Evolutionary conservation across 2,888 invertebrate species (phyloP).

Genomic region (Cephus sareptanus): DNA sequence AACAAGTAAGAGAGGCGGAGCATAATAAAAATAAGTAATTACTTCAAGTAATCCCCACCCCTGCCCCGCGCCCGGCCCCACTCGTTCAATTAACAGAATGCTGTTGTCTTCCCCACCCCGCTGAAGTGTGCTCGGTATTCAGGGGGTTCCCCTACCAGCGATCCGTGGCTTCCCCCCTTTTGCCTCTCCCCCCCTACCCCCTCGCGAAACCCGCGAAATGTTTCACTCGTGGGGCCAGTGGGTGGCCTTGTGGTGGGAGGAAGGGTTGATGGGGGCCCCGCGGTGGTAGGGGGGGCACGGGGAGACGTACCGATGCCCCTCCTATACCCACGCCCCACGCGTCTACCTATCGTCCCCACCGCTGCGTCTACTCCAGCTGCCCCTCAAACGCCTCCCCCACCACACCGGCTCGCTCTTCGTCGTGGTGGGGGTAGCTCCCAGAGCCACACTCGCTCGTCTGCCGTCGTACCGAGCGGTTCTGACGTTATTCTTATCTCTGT

Average conservation of each 20-base stretch:
- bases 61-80: slow-evolving; percentile 40
- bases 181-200: slow-evolving; percentile 32
- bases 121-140: neutral
- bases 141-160: slow-evolving; percentile 25
- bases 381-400: slow-evolving; percentile 12
- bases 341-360: slow-evolving; percentile 24
- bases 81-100: slow-evolving; percentile 64
- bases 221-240: slow-evolving; percentile 55
- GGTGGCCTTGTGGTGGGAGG: slow-evolving; percentile 24
- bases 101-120: slow-evolving; percentile 54
- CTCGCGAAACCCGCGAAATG: slow-evolving; percentile 61
- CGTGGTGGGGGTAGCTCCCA: slow-evolving; percentile 51
- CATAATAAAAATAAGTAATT: slow-evolving; percentile 66
- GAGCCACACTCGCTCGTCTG: slow-evolving; percentile 63
- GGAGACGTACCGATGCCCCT: slow-evolving; percentile 37
- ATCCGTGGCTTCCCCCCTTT: slow-evolving; percentile 8
- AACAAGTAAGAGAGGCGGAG: slow-evolving; percentile 47
- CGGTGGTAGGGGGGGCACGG: slow-evolving; percentile 28
- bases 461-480: slow-evolving; percentile 60
- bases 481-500: slow-evolving; percentile 27
- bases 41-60: slow-evolving; percentile 61
- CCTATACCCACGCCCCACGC: slow-evolving; percentile 17
- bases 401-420: slow-evolving; percentile 22
- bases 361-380: neutral
- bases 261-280: neutral